Percentiles rank a stretch among this genome's conserved stretches.
phyloP scores from a whole-genome alignment of 2,797 vertebrate genomes.

The Poecile montanus region DNA sequence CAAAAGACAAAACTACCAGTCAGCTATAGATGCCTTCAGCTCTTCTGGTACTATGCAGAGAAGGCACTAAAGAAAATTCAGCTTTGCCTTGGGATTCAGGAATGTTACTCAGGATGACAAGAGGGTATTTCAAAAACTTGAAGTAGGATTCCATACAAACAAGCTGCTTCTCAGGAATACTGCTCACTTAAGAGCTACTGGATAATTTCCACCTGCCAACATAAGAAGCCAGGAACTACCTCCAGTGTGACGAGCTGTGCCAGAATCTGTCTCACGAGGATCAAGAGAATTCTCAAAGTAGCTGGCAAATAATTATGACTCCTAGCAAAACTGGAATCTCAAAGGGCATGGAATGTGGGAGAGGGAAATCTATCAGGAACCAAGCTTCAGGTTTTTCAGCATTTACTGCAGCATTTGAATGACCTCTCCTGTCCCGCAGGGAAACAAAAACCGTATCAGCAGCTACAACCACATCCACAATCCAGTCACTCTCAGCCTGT shows the following conservation, averaged over 20 bases:
- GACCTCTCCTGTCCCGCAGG: background rate
- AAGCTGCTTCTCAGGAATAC: background rate
- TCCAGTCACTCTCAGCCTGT: background rate
- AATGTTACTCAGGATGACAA: background rate
- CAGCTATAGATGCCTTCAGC: background rate
- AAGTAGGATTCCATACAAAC: background rate
- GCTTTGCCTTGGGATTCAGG: background rate
- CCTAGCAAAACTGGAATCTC: background rate
- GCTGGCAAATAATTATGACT: background rate
- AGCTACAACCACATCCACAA: background rate
- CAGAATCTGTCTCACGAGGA: background rate
- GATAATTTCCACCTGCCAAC: background rate
- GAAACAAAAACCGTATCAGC: background rate
- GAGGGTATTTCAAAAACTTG: background rate
- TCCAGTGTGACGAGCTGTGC: accelerated
- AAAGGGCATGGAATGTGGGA: background rate
- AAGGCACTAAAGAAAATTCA: background rate
- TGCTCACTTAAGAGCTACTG: background rate
- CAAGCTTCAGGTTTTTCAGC: background rate
- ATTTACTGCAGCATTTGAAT: background rate
- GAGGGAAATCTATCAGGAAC: background rate
- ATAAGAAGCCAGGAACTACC: background rate
- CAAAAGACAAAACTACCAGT: background rate
- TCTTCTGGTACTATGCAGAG: background rate
- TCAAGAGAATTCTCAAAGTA: background rate